A percentile compares a stretch with the other conserved stretches of the same genome.
phyloP scores from a whole-genome alignment of 2,113 vertebrate genomes.

The human (Homo sapiens) region GRCh38 chr1:189801501-189802000 shows the following conservation, averaged over 20 bases:
- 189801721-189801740: not conserved
- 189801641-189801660: not conserved
- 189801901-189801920: too few species aligned
- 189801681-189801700: not conserved
- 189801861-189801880: too few species aligned
- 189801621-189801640: not conserved
- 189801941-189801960: too few species aligned
- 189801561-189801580: not conserved
- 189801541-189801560: not conserved
- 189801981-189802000: too few species aligned
- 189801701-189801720: not conserved
- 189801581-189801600: not conserved
- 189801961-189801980: too few species aligned
- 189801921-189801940: too few species aligned
- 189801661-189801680: not conserved
- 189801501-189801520: not conserved
- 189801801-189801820: too few species aligned
- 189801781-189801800: too few species aligned
- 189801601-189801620: not conserved
- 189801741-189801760: not conserved
- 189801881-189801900: too few species aligned
- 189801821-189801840: too few species aligned
- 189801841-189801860: too few species aligned
- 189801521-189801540: not conserved
- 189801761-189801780: not conserved